A percentile compares a stretch with the other conserved stretches of the same genome.
These are phyloP conservation scores for Zophobas morio DNA, from an alignment of 1,140 invertebrate species.

Conservation along the genomic window DNA sequence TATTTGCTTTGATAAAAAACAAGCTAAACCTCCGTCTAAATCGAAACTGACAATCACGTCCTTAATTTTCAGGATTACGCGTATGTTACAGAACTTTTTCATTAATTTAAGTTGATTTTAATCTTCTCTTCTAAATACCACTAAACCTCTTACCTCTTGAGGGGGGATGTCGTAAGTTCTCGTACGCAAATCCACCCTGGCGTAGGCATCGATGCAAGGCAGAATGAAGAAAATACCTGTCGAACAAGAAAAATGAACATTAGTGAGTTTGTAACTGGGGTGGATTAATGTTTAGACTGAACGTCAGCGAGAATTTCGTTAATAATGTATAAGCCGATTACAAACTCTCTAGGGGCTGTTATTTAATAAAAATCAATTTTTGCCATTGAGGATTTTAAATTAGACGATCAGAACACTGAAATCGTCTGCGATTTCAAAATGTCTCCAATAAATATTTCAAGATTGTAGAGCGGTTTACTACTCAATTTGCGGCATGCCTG, in stretches of 20 bases:
- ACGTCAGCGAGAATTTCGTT: constrained; percentile 9
- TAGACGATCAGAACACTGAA: no score
- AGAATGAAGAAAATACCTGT: constrained; percentile 95
- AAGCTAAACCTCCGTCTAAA: no score
- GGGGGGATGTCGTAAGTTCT: constrained; percentile 95
- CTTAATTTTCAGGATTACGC: no score
- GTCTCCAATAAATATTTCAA: not conserved
- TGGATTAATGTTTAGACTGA: not conserved
- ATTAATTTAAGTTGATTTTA: no score
- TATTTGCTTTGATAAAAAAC: no score
- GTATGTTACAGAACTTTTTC: no score
- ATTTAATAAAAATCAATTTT: constrained; percentile 1
- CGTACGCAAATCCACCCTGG: constrained; percentile 90
- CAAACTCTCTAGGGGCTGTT: not conserved
- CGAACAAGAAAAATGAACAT: constrained; percentile 58
- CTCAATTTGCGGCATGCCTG: not conserved
- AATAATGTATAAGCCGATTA: constrained; percentile 7
- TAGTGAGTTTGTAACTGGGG: not conserved
- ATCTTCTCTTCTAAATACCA: no score
- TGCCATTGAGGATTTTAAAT: not conserved
- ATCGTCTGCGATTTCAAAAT: no score
- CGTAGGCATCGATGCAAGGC: constrained; percentile 94
- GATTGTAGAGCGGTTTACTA: not conserved
- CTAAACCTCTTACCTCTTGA: constrained; percentile 82
- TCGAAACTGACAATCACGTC: no score